A percentile compares a stretch with the other conserved stretches of the same genome.
These are phyloP conservation scores for Octodonta nipae DNA, from an alignment of 2,888 invertebrate genomes.

Conservation along the genomic window DNA sequence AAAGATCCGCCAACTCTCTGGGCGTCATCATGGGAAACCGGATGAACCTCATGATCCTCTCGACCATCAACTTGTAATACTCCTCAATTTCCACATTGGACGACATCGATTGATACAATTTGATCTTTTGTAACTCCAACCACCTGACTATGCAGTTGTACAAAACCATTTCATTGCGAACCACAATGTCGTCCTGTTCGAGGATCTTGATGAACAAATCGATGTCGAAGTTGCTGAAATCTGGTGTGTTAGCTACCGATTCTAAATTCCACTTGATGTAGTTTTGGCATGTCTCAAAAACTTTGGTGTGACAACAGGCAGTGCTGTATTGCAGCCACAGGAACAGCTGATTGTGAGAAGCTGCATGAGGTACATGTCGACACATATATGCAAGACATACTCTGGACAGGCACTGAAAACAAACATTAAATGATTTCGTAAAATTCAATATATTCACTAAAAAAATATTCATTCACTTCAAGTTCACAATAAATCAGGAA, in stretches of 20 bases:
- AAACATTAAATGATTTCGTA: background rate
- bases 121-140: conserved; percentile 57
- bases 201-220: conserved; percentile 64
- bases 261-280: conserved; percentile 87
- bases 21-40: conserved; percentile 92
- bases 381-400: conserved; percentile 81
- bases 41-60: conserved; percentile 58
- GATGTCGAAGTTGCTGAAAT: conserved; percentile 70
- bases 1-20: conserved; percentile 67
- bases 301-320: conserved; percentile 62
- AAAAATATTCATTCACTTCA: too few relatives aligned
- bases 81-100: conserved; percentile 41
- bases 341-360: conserved; percentile 65
- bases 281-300: conserved; percentile 58
- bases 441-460: too few relatives aligned
- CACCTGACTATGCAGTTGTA: conserved; percentile 58
- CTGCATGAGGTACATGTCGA: conserved; percentile 72
- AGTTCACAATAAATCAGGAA: too few relatives aligned
- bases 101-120: conserved; percentile 38
- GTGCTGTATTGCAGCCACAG: conserved; percentile 86
- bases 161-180: conserved; percentile 76
- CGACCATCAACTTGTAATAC: conserved; percentile 54
- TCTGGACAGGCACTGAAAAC: conserved; percentile 60
- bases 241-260: conserved; percentile 61
- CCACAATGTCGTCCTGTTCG: conserved; percentile 74